Conservation (phyloP, 2,797 vertebrate genomes). For the Crax fasciolata region DNA sequence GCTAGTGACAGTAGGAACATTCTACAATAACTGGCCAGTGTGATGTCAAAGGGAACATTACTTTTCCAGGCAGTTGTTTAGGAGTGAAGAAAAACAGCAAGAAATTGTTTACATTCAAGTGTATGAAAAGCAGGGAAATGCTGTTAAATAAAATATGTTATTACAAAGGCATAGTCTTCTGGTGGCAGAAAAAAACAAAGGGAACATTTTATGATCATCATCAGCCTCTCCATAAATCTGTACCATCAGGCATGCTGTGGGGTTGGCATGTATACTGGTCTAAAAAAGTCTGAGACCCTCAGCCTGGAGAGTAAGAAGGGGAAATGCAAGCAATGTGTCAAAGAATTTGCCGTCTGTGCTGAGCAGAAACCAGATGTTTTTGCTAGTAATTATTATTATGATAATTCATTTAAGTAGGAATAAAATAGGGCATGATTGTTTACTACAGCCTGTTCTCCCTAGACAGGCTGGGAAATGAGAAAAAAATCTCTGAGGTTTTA, state of each 20-base stretch:
- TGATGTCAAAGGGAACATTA: neutral
- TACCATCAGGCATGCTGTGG: neutral
- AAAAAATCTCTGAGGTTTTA: conserved; percentile 81
- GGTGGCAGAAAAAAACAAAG: conserved; percentile 1
- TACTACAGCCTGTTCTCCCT: conserved; percentile 79
- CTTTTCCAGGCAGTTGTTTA: neutral
- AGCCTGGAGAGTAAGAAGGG: conserved; percentile 26
- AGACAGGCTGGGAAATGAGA: conserved; percentile 77
- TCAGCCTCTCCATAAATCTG: conserved; percentile 24
- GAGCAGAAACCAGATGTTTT: conserved; percentile 82
- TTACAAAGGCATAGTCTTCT: conserved; percentile 13
- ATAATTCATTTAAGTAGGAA: conserved; percentile 85
- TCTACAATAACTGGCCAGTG: neutral
- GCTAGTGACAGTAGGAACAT: neutral
- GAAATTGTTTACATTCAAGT: conserved; percentile 48
- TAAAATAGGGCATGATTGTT: conserved; percentile 84
- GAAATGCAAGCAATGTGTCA: conserved; percentile 62
- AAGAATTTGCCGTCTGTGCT: conserved; percentile 64
- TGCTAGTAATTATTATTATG: conserved; percentile 83
- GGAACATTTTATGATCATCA: conserved; percentile 20
- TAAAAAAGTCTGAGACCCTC: conserved; percentile 58
- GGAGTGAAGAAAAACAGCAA: conserved; percentile 32
- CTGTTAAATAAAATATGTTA: conserved; percentile 13
- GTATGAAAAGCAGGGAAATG: conserved; percentile 55
- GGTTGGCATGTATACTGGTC: conserved; percentile 17